Evolutionary conservation across 2,113 vertebrate genomes (phyloP), one percentile per base, ranked within the genome.

Genomic region (Coptodon rendalli): DNA sequence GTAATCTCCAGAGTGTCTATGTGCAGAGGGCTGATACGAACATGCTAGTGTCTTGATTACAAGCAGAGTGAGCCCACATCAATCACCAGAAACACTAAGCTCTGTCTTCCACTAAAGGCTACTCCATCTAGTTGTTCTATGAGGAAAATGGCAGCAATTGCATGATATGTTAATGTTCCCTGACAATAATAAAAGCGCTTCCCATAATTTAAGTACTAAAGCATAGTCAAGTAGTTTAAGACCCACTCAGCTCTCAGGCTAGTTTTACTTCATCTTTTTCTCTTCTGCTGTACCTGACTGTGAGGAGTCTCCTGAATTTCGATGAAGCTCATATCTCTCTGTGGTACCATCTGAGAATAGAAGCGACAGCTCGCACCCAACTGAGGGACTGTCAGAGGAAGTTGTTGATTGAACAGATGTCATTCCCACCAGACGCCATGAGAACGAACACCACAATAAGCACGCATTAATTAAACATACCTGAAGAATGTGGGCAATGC

Each of bases 371-470:
- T 91, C 83, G 52, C 82, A 81, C 83, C 89, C 84, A 92, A 91
- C 94, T 87, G 91, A 85, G 91, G 86, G 92, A 95, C 93, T 94
- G 93, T 94, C 92, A 83, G 87, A 92, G 92, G 87, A 95, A 93
- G 92, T 93, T 91, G 95, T 94, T 96, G 94, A 95, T 96, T 95
- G 95, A 95, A 96, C 92, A 94, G 93, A 92, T 94, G 92, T 81
- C 82, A 29, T 90, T 90, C 76, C 91, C 53, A 82, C 83, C 80
- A 36, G 87, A 85, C 81, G 9, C 82, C 87, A 88, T 50, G 86
- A 94, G 92, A 94, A 76, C 54, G 87, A 88, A 86, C 87, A 79
- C 87, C 89, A 88, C 88, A 91, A 94, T 91, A 92, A 92, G 78
- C 89, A 71, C 76, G 88, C 87, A 94, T 95, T 94, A 92, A 95